These are phyloP conservation scores for Lamellibrachia columna DNA, from an alignment of 2,888 invertebrate species.

Conservation along the genomic window DNA sequence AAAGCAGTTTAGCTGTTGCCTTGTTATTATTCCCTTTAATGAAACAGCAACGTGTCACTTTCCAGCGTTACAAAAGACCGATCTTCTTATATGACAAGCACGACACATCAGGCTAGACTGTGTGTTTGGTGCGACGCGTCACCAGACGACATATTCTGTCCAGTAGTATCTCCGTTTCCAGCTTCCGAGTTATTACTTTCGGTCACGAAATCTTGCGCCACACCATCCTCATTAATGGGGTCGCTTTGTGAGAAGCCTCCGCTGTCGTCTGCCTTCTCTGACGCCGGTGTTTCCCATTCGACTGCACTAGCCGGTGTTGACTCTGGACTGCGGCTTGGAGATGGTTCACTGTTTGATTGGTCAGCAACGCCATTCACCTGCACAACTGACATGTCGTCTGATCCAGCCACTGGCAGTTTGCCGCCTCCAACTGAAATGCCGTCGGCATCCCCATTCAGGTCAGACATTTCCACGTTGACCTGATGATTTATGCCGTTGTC, in stretches of 20 bases:
- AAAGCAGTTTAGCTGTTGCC: no score
- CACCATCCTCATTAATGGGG: neutral
- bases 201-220: neutral
- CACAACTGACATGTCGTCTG: neutral
- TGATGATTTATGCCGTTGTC: conserved; percentile 1
- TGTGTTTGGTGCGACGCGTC: neutral
- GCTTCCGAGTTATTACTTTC: neutral
- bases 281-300: neutral
- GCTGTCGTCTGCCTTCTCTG: conserved; percentile 1
- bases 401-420: neutral
- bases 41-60: neutral
- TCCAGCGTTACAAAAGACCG: neutral
- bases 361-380: neutral
- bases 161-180: neutral
- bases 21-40: neutral
- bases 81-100: neutral
- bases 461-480: neutral
- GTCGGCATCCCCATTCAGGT: neutral
- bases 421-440: neutral
- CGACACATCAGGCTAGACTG: neutral
- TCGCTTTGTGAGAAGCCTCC: neutral
- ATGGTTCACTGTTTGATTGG: neutral
- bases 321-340: neutral
- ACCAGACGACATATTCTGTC: neutral
- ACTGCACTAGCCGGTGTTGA: neutral